These are phyloP conservation scores for Speoplatyrhinus poulsoni DNA, from an alignment of 2,113 vertebrate genomes.

Conservation along the genomic window DNA sequence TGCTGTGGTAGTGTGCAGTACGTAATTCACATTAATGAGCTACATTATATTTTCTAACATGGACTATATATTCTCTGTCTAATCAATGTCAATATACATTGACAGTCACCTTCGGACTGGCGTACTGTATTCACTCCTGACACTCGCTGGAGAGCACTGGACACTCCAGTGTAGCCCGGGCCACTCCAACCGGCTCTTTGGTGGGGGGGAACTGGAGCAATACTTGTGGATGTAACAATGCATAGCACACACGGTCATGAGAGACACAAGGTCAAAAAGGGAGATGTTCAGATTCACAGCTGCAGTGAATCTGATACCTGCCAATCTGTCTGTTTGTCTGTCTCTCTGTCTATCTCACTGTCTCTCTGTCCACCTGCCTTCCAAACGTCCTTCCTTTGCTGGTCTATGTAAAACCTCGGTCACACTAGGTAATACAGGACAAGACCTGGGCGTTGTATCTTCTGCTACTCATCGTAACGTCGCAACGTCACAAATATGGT, in stretches of 20 bases:
- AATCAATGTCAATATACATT: neutral
- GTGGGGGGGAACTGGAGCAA: slow-evolving; percentile 57
- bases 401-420: slow-evolving; percentile 1
- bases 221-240: slow-evolving; percentile 59
- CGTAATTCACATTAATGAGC: neutral
- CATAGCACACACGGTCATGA: slow-evolving; percentile 54
- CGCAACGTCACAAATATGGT: slow-evolving; percentile 4
- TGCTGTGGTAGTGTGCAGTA: too few relatives aligned
- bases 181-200: neutral
- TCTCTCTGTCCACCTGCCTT: slow-evolving; percentile 39
- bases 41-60: neutral
- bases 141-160: slow-evolving; percentile 10
- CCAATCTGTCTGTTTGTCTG: slow-evolving; percentile 45
- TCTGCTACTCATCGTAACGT: slow-evolving; percentile 19
- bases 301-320: slow-evolving; percentile 57
- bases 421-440: slow-evolving; percentile 11
- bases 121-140: slow-evolving; percentile 25
- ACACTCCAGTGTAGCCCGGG: neutral
- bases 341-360: slow-evolving; percentile 49
- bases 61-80: neutral
- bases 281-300: slow-evolving; percentile 60
- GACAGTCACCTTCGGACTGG: slow-evolving; percentile 43
- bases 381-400: slow-evolving; percentile 55
- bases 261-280: slow-evolving; percentile 52
- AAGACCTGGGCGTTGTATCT: slow-evolving; percentile 22